Evolutionary conservation across 2,113 vertebrate genomes (phyloP).

Genomic region (Thunnus thynnus): DNA sequence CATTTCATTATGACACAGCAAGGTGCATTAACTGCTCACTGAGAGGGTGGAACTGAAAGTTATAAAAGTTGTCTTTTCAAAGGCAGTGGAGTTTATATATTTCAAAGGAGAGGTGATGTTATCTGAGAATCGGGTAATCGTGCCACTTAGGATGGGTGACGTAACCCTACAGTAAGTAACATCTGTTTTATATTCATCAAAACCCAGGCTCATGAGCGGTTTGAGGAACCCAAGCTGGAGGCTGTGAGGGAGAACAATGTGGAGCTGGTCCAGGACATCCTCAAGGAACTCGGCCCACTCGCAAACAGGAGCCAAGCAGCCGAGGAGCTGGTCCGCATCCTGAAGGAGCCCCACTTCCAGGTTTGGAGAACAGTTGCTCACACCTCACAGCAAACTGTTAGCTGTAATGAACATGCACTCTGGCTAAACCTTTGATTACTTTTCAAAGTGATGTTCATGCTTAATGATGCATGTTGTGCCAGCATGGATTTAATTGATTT

Average conservation of each 20-base stretch:
- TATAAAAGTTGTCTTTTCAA: background rate
- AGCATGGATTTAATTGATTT: constrained; percentile 45
- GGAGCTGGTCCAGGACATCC: constrained; percentile 96
- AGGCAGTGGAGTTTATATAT: background rate
- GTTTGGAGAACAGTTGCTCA: constrained; percentile 68
- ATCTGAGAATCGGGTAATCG: background rate
- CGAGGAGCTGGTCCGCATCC: constrained; percentile 89
- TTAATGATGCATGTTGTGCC: constrained; percentile 29
- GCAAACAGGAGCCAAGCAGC: constrained; percentile 83
- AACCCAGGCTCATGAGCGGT: constrained; percentile 90
- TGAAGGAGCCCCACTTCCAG: constrained; percentile 97
- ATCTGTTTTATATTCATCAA: constrained; percentile 2
- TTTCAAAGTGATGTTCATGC: constrained; percentile 25
- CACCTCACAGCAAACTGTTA: background rate
- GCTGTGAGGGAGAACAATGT: constrained; percentile 95
- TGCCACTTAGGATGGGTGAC: background rate
- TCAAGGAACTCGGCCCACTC: constrained; percentile 90
- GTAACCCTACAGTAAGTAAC: background rate
- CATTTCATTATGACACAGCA: constrained; percentile 18
- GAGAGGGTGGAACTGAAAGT: background rate
- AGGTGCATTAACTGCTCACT: background rate
- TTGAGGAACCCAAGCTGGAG: constrained; percentile 94
- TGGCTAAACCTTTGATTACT: constrained; percentile 23
- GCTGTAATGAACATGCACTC: constrained; percentile 21
- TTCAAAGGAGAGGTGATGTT: background rate